Percentiles rank a stretch among this genome's conserved stretches.
These are phyloP conservation scores for Sylvia borin DNA, from an alignment of 2,797 vertebrate genomes.

Conservation along the genomic window DNA sequence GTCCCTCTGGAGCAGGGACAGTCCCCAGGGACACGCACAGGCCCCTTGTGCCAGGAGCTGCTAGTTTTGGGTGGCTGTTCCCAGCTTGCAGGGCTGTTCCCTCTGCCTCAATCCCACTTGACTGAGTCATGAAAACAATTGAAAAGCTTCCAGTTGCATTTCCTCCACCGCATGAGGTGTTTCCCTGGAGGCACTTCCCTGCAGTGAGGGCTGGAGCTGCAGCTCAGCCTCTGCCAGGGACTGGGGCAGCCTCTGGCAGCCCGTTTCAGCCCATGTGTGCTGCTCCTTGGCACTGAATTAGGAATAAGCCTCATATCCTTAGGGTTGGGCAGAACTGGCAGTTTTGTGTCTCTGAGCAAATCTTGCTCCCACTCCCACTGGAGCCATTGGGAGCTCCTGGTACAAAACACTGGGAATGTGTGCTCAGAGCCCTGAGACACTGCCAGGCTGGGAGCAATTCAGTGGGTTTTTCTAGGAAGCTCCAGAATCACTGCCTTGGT, in stretches of 20 bases:
- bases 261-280: not conserved
- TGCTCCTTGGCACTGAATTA: not conserved
- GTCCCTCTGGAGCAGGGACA: not conserved
- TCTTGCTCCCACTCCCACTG: not conserved
- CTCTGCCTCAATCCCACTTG: not conserved
- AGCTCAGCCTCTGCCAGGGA: not conserved
- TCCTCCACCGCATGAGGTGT: not conserved
- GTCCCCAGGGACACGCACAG: not conserved
- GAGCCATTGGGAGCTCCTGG: not conserved
- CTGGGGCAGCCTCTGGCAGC: not conserved
- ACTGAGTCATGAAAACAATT: not conserved
- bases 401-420: not conserved
- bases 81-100: slow-evolving; percentile 1
- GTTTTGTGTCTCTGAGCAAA: not conserved
- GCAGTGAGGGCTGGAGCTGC: not conserved
- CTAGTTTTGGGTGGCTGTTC: not conserved
- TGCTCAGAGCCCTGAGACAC: not conserved
- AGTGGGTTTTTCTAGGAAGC: rapidly evolving
- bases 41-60: not conserved
- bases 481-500: not conserved
- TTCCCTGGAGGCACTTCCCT: not conserved
- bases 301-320: not conserved
- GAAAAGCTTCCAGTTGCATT: not conserved
- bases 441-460: not conserved
- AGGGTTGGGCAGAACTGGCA: not conserved